Conservation (phyloP, 1,140 invertebrate species). For the Orussus abietinus region DNA sequence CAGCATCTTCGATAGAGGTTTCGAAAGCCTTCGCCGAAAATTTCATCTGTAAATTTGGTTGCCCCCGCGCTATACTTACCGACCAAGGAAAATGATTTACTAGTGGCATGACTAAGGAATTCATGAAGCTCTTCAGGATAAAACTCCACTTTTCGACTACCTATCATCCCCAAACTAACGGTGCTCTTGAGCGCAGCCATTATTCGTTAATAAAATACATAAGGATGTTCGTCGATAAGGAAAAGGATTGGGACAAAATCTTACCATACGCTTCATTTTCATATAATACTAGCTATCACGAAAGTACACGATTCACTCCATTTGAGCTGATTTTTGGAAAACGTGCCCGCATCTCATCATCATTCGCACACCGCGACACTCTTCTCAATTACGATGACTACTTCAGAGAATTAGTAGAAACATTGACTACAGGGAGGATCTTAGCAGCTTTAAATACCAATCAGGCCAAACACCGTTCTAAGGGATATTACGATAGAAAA, state of each 20-base stretch:
- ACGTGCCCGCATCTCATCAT: not conserved
- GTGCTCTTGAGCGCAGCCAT: not conserved
- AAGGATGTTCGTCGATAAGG: not conserved
- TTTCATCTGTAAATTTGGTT: conserved; percentile 22
- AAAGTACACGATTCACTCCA: conserved; percentile 11
- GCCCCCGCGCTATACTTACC: conserved; percentile 22
- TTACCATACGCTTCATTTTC: conserved; percentile 24
- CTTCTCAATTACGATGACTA: conserved; percentile 6
- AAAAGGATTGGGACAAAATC: conserved; percentile 36
- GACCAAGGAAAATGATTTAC: conserved; percentile 27
- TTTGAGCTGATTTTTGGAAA: conserved; percentile 12
- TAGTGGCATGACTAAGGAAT: conserved; percentile 21
- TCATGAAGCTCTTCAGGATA: conserved; percentile 28
- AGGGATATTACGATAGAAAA: conserved; percentile 2
- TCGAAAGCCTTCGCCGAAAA: conserved; percentile 17
- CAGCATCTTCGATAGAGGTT: conserved; percentile 15
- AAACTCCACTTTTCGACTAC: not conserved
- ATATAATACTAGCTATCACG: conserved; percentile 9
- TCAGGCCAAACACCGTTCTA: not conserved
- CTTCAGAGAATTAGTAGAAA: not conserved
- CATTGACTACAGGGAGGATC: not conserved
- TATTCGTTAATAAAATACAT: not conserved
- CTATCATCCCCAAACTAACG: conserved; percentile 4
- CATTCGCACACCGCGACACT: not conserved
- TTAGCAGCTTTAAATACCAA: not conserved